These are phyloP conservation scores for Lordiphosa collinella DNA, from an alignment of 1,140 invertebrate genomes.

Conservation along the genomic window DNA sequence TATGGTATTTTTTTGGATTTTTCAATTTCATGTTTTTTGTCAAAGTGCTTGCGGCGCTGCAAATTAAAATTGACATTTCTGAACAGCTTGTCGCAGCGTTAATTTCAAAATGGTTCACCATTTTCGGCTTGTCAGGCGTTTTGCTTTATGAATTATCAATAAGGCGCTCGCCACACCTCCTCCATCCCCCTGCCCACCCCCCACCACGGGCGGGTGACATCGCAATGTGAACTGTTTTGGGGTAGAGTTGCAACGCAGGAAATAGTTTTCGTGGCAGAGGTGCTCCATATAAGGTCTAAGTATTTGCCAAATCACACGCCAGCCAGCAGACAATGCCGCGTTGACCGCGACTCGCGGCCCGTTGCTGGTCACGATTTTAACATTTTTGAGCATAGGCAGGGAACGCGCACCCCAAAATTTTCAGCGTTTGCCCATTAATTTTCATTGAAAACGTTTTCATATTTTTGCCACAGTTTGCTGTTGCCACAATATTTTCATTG, in stretches of 20 bases:
- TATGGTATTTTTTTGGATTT: conserved; percentile 12
- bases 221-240: conserved; percentile 55
- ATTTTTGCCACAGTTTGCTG: conserved; percentile 67
- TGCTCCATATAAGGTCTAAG: conserved; percentile 75
- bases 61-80: conserved; percentile 75
- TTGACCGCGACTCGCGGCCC: conserved; percentile 8
- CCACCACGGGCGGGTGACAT: conserved; percentile 42
- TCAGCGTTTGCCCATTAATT: conserved; percentile 76
- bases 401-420: conserved; percentile 70
- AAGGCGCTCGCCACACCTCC: conserved; percentile 53
- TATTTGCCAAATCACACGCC: conserved; percentile 77
- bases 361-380: conserved; percentile 74
- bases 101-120: conserved; percentile 66
- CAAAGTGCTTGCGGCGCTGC: conserved; percentile 46
- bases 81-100: conserved; percentile 63
- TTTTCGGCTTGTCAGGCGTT: conserved; percentile 51
- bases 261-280: conserved; percentile 50
- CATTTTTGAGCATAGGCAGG: conserved; percentile 74
- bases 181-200: too few species aligned
- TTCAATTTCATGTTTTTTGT: conserved; percentile 27
- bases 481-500: conserved; percentile 76
- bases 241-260: conserved; percentile 57
- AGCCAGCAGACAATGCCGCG: conserved; percentile 57
- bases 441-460: conserved; percentile 78
- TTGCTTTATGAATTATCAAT: conserved; percentile 75